Conservation (phyloP, 2,888 invertebrate genomes). For the Pelosia muscerda region DNA sequence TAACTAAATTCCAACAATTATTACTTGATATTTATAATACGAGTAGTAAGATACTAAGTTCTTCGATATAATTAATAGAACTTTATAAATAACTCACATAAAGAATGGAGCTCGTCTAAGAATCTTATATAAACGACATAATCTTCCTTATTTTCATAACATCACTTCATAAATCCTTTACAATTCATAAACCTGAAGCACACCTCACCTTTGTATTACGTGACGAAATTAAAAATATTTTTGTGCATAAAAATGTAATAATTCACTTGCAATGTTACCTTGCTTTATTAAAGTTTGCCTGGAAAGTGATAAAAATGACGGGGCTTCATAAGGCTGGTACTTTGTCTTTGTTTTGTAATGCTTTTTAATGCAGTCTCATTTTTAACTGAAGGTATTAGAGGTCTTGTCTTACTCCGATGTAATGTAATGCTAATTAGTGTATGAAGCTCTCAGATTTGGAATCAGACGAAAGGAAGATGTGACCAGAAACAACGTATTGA, state of each 20-base stretch:
- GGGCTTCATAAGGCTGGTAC: slow-evolving; percentile 63
- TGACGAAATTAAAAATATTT: slow-evolving; percentile 72
- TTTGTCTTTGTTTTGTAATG: slow-evolving; percentile 72
- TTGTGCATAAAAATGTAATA: slow-evolving; percentile 77
- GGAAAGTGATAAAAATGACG: slow-evolving; percentile 82
- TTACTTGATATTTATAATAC: too few species aligned
- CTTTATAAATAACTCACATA: not conserved
- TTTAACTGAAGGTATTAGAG: slow-evolving; percentile 25
- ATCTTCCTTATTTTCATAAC: slow-evolving; percentile 40
- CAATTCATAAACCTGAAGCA: slow-evolving; percentile 36
- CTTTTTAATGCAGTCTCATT: slow-evolving; percentile 59
- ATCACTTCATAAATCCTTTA: slow-evolving; percentile 46
- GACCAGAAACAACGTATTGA: too few species aligned
- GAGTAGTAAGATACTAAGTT: too few species aligned
- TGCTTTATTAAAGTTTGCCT: slow-evolving; percentile 80
- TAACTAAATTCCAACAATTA: too few species aligned
- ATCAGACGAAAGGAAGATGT: too few species aligned
- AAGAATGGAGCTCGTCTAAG: slow-evolving; percentile 15
- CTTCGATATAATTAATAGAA: too few species aligned
- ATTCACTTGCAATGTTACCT: slow-evolving; percentile 64
- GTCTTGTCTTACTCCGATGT: too few species aligned
- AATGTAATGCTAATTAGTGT: too few species aligned
- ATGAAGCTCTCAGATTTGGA: too few species aligned
- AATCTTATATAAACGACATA: slow-evolving; percentile 19
- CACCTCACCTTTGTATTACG: slow-evolving; percentile 40